phyloP scores from a whole-genome alignment of 53 echinoderm and acorn worm species.

The Hippasteria phrygiana region DNA sequence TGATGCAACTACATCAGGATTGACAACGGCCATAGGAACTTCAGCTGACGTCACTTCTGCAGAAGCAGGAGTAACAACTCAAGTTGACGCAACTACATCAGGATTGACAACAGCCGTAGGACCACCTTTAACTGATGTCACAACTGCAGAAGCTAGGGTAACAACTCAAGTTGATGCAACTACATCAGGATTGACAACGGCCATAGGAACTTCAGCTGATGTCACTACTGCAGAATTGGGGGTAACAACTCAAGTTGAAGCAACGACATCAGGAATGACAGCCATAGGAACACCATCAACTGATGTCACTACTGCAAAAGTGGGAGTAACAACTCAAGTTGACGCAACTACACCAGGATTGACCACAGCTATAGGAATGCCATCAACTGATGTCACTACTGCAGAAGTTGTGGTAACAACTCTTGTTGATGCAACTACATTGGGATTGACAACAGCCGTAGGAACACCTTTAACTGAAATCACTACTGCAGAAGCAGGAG shows the following conservation, averaged over 20 bases:
- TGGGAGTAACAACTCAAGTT: background rate
- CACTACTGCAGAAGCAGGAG: background rate
- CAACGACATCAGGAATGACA: background rate
- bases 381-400: background rate
- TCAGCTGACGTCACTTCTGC: background rate
- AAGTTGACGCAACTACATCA: background rate
- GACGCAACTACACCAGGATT: background rate
- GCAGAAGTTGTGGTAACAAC: too few species aligned
- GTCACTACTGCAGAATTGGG: background rate
- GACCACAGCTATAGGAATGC: background rate
- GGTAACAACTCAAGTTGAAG: background rate
- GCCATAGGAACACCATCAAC: background rate
- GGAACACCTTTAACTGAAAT: background rate
- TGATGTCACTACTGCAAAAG: background rate
- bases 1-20: background rate
- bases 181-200: too few species aligned
- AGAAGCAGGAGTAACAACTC: background rate
- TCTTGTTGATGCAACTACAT: too few species aligned
- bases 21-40: slow-evolving; percentile 1
- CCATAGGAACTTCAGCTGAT: background rate
- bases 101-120: background rate
- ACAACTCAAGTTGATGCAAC: background rate
- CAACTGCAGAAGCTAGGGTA: background rate
- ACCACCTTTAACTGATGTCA: background rate
- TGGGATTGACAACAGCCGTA: too few species aligned